Conservation (phyloP, 2,888 invertebrate genomes). For the Nomada flava region DNA sequence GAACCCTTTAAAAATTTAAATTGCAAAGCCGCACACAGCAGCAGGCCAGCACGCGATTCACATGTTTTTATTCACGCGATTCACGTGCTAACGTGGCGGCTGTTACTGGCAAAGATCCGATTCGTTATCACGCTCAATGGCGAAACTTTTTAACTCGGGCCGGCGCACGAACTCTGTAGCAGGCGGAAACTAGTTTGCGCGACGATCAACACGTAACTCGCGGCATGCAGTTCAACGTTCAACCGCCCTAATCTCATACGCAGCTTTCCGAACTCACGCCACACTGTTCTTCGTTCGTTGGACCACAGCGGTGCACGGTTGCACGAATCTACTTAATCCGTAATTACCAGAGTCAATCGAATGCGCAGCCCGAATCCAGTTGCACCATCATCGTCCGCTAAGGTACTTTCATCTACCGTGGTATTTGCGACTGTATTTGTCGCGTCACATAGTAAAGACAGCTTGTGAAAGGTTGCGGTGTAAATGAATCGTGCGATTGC, state of each 20-base stretch:
- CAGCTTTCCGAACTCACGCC: constrained; percentile 37
- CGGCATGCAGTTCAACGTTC: constrained; percentile 26
- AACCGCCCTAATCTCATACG: constrained; percentile 36
- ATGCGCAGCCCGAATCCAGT: constrained; percentile 9
- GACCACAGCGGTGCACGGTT: background rate
- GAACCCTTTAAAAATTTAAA: background rate
- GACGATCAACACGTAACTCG: constrained; percentile 44
- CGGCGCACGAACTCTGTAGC: constrained; percentile 9
- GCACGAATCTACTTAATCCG: constrained; percentile 26
- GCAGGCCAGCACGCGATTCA: background rate
- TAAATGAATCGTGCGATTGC: no score
- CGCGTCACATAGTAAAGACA: no score
- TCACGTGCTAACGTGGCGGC: background rate
- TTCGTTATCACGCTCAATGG: background rate
- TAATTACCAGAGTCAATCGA: constrained; percentile 52
- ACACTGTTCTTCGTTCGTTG: constrained; percentile 19
- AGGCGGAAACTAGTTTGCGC: constrained; percentile 25
- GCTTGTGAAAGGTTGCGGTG: no score
- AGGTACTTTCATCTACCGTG: background rate
- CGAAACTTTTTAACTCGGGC: constrained; percentile 17
- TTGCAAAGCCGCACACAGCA: no score
- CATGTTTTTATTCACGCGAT: background rate
- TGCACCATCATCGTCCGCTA: background rate
- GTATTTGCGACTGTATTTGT: no score
- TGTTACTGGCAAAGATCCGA: constrained; percentile 11